Percentiles rank a stretch among this genome's conserved stretches.
phyloP scores from a whole-genome alignment of 2,888 invertebrate genomes.

The Eurytoma adleriae region DNA sequence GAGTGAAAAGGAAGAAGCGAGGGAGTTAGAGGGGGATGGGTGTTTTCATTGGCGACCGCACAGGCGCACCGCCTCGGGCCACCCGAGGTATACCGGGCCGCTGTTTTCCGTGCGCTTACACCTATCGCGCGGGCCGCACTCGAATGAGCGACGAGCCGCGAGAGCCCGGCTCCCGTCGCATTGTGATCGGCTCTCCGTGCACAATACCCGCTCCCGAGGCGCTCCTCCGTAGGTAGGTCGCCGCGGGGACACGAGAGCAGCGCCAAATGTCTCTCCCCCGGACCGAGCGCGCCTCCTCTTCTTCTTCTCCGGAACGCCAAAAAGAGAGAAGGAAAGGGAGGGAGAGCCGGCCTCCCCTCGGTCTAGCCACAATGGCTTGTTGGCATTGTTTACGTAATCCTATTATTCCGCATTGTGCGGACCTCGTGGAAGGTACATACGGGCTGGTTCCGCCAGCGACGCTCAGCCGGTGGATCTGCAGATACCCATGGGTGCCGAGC shows the following conservation, averaged over 20 bases:
- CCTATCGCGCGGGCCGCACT: constrained; percentile 53
- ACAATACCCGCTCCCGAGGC: constrained; percentile 68
- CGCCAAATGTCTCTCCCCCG: constrained; percentile 67
- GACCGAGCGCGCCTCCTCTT: constrained; percentile 7
- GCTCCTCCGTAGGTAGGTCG: constrained; percentile 24
- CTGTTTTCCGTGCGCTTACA: constrained; percentile 46
- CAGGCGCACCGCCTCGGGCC: constrained; percentile 31
- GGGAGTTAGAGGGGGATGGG: neutral
- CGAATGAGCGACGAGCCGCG: constrained; percentile 57
- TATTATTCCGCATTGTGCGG: constrained; percentile 74
- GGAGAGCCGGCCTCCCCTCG: constrained; percentile 49
- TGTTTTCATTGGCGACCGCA: neutral
- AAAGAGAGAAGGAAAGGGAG: neutral
- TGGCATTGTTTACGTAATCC: constrained; percentile 76
- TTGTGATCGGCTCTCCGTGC: constrained; percentile 62
- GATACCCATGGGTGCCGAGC: neutral
- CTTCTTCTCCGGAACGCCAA: neutral
- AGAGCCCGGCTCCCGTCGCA: constrained; percentile 54
- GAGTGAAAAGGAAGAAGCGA: constrained; percentile 2
- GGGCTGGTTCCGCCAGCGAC: constrained; percentile 64
- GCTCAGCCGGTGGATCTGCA: constrained; percentile 64
- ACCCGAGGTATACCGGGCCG: neutral
- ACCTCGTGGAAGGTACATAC: constrained; percentile 65
- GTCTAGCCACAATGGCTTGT: constrained; percentile 72
- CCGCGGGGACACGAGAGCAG: constrained; percentile 59